phyloP scores from a whole-genome alignment of 2,888 invertebrate genomes.

The Argyresthia albistria region DNA sequence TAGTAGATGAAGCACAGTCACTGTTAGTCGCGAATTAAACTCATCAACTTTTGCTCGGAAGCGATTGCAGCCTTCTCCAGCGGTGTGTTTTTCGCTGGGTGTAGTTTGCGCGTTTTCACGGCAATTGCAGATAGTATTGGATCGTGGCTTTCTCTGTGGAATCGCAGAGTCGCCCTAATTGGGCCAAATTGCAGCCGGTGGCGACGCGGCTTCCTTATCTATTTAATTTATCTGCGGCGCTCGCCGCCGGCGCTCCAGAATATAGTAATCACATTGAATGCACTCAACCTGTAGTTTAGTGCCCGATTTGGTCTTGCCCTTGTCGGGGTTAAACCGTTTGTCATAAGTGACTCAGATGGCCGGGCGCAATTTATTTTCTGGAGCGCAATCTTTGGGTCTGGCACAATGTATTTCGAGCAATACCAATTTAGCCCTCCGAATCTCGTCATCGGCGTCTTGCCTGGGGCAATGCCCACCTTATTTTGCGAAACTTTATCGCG shows the following conservation, averaged over 20 bases:
- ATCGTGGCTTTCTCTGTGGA: slow-evolving; percentile 19
- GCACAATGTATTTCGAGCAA: neutral
- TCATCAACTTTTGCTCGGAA: too few species aligned
- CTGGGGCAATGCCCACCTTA: too few species aligned
- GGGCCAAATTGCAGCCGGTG: slow-evolving; percentile 34
- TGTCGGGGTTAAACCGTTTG: neutral
- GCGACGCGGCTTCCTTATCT: slow-evolving; percentile 32
- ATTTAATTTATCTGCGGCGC: slow-evolving; percentile 43
- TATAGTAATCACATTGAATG: slow-evolving; percentile 17
- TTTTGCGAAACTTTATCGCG: too few species aligned
- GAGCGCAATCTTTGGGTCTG: neutral
- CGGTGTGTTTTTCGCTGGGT: too few species aligned
- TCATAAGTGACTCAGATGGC: neutral
- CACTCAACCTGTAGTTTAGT: slow-evolving; percentile 1
- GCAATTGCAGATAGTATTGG: slow-evolving; percentile 12
- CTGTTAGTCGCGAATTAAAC: too few species aligned
- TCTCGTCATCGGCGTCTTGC: too few species aligned
- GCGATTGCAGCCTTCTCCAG: too few species aligned
- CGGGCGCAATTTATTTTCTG: neutral
- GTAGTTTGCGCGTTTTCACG: slow-evolving; percentile 6
- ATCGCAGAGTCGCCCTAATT: slow-evolving; percentile 21
- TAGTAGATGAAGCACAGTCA: too few species aligned
- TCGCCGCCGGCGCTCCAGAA: slow-evolving; percentile 18
- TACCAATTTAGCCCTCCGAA: too few species aligned
- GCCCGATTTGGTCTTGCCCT: slow-evolving; percentile 1